Percentiles rank a stretch among this genome's conserved stretches.
These are phyloP conservation scores for Chloropsis cyanopogon DNA, from an alignment of 2,113 vertebrate species.

Conservation along the genomic window DNA sequence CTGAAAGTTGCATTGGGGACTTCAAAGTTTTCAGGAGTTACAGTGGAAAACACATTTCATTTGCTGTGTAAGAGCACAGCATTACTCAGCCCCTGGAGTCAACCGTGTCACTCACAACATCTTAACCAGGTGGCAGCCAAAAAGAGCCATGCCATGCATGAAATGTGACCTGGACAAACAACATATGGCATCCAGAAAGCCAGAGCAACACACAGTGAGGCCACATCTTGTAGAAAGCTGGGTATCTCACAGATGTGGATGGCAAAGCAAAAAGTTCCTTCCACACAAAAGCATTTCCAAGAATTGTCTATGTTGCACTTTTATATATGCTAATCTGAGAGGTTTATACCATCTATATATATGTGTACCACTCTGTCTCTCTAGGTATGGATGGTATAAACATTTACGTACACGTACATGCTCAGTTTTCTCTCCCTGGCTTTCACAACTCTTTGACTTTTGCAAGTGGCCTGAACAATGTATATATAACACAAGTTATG, in stretches of 20 bases:
- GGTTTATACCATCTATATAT: neutral
- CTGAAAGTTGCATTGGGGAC: neutral
- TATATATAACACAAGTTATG: neutral
- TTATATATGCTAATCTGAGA: neutral
- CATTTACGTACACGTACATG: accelerated
- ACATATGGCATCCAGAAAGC: neutral
- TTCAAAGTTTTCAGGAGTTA: neutral
- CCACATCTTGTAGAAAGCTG: neutral
- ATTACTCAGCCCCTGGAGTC: neutral
- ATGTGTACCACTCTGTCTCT: neutral
- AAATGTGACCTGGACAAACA: neutral
- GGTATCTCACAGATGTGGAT: neutral
- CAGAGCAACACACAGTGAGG: neutral
- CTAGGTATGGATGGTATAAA: neutral
- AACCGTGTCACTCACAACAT: accelerated
- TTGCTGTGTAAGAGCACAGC: neutral
- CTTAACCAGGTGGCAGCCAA: neutral
- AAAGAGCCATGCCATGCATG: neutral
- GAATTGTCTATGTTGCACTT: neutral
- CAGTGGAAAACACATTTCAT: neutral
- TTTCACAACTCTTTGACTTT: neutral
- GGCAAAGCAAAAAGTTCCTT: neutral
- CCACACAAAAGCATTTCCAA: neutral
- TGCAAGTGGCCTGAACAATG: neutral
- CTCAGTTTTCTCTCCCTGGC: neutral